These are phyloP conservation scores for Drosophila mayaguana DNA, from an alignment of 2,888 invertebrate species.

Conservation along the genomic window DNA sequence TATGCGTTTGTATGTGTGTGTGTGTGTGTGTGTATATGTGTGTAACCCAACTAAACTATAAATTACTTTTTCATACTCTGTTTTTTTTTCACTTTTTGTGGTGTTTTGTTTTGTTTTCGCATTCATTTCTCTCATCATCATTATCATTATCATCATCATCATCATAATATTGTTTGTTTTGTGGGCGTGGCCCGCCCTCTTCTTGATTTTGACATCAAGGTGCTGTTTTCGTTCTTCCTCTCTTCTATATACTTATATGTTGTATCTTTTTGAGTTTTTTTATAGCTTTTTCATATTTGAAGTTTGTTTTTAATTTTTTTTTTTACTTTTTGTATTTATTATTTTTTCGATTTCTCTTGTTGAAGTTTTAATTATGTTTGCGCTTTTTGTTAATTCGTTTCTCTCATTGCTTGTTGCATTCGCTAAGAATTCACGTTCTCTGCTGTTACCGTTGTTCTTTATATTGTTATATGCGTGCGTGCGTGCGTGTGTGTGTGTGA, in stretches of 20 bases:
- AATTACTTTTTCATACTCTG: slow-evolving; percentile 29
- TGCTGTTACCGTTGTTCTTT: slow-evolving; percentile 1
- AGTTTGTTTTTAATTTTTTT: background rate
- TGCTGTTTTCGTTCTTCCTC: slow-evolving; percentile 25
- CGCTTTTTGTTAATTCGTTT: slow-evolving; percentile 22
- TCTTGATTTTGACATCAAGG: background rate
- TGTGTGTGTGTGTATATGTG: slow-evolving; percentile 24
- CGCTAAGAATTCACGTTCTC: slow-evolving; percentile 8
- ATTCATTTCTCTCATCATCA: background rate
- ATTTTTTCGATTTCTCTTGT: slow-evolving; percentile 1
- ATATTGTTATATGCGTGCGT: background rate
- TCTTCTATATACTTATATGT: slow-evolving; percentile 10
- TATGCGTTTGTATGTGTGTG: slow-evolving; percentile 12
- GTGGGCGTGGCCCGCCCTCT: slow-evolving; percentile 17
- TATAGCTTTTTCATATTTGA: slow-evolving; percentile 10
- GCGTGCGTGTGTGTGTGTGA: background rate
- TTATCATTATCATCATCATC: background rate
- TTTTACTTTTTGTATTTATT: background rate
- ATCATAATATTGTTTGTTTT: background rate
- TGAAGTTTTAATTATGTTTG: slow-evolving; percentile 14
- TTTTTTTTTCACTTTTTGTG: slow-evolving; percentile 6
- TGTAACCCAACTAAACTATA: slow-evolving; percentile 49
- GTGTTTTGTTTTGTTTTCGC: slow-evolving; percentile 1
- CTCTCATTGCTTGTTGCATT: slow-evolving; percentile 11
- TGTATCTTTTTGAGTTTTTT: slow-evolving; percentile 15